A percentile compares a stretch with the other conserved stretches of the same genome.
phyloP scores from a whole-genome alignment of 2,888 invertebrate species.

The Orthosia gracilis region DNA sequence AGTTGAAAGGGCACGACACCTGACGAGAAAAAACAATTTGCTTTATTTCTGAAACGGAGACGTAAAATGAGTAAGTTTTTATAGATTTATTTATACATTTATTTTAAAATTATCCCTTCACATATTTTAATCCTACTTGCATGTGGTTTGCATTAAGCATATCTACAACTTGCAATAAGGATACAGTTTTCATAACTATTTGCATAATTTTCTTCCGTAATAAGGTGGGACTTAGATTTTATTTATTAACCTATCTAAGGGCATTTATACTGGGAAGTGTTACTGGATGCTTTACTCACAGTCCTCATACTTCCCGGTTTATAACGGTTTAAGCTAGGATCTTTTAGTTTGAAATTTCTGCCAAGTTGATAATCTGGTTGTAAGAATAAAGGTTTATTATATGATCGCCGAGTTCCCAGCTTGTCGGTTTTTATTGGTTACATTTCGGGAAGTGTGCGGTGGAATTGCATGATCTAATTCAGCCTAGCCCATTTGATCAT shows the following conservation, averaged over 20 bases:
- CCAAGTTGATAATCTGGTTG: background rate
- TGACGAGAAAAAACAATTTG: background rate
- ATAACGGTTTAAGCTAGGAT: slow-evolving; percentile 9
- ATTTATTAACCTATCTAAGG: slow-evolving; percentile 37
- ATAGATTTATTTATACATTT: too few species aligned
- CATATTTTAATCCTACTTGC: slow-evolving; percentile 20
- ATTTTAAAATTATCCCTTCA: slow-evolving; percentile 21
- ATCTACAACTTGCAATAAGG: slow-evolving; percentile 45
- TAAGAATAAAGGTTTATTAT: background rate
- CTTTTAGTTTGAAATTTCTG: slow-evolving; percentile 12
- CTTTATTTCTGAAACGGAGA: background rate
- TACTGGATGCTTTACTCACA: slow-evolving; percentile 13
- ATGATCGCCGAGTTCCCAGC: too few species aligned
- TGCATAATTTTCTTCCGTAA: slow-evolving; percentile 53
- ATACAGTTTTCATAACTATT: slow-evolving; percentile 52
- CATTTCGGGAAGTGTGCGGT: too few species aligned
- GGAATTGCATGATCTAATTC: too few species aligned
- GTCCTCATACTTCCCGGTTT: slow-evolving; percentile 25
- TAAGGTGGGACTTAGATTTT: slow-evolving; percentile 33
- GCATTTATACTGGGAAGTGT: slow-evolving; percentile 22
- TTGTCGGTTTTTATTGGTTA: too few species aligned
- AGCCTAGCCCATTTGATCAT: too few species aligned
- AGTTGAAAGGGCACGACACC: background rate
- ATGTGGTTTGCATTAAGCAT: slow-evolving; percentile 16
- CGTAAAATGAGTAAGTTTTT: background rate